These are phyloP conservation scores for Diorhabda carinulata DNA, from an alignment of 1,140 invertebrate genomes.

Conservation along the genomic window DNA sequence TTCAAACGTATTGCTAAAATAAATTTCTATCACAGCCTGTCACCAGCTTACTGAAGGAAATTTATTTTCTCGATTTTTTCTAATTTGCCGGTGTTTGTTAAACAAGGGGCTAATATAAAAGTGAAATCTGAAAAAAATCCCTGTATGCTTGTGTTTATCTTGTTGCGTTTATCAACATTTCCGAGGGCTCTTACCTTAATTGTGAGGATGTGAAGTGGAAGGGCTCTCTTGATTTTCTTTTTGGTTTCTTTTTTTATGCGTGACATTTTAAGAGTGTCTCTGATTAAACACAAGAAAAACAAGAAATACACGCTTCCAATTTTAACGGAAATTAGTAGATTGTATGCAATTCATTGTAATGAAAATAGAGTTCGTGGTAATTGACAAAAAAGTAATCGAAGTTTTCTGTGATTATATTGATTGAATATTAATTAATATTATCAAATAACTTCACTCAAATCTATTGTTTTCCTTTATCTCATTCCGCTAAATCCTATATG, in stretches of 20 bases:
- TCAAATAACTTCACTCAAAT: too few relatives aligned
- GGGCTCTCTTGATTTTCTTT: neutral
- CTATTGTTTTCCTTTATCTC: too few relatives aligned
- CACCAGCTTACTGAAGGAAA: neutral
- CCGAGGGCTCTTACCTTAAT: neutral
- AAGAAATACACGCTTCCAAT: too few relatives aligned
- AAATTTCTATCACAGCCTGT: neutral
- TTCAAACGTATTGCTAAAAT: neutral
- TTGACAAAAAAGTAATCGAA: too few relatives aligned
- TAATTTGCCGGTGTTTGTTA: neutral
- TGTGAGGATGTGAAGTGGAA: neutral
- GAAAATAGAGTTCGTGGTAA: too few relatives aligned
- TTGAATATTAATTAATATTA: too few relatives aligned
- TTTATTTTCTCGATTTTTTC: neutral
- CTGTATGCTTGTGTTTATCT: slow-evolving; percentile 2
- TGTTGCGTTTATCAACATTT: neutral
- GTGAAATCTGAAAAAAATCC: slow-evolving; percentile 2
- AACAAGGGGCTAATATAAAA: neutral
- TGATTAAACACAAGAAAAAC: too few relatives aligned
- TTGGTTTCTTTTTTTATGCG: neutral
- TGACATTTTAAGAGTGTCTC: neutral
- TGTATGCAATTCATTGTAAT: too few relatives aligned
- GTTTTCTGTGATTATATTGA: too few relatives aligned
- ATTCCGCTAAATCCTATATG: too few relatives aligned
- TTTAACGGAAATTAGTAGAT: too few relatives aligned